Evolutionary conservation across 1,140 invertebrate genomes (phyloP).

Genomic region (Reticulitermes speratus): DNA sequence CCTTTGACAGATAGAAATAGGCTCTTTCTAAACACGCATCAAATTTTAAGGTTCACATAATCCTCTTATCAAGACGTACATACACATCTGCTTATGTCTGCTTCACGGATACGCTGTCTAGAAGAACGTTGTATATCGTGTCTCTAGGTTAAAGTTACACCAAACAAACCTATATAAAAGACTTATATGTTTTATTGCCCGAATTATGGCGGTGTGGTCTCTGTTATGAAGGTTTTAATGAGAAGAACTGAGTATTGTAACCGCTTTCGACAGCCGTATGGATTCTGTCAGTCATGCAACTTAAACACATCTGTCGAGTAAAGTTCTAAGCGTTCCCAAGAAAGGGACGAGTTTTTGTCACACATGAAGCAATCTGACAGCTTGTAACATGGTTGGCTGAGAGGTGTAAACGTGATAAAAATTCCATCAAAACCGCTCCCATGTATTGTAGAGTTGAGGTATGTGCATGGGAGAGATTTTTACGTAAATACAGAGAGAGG

Average conservation of each 20-base stretch:
- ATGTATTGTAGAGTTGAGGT: neutral
- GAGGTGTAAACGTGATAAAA: constrained; percentile 5
- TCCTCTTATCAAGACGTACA: too few relatives aligned
- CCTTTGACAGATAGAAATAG: too few relatives aligned
- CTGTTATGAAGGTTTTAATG: neutral
- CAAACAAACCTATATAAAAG: too few relatives aligned
- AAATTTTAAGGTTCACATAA: too few relatives aligned
- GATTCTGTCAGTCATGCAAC: neutral
- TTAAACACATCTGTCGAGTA: neutral
- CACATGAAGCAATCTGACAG: neutral
- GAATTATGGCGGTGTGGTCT: neutral
- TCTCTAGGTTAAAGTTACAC: too few relatives aligned
- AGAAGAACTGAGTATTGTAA: neutral
- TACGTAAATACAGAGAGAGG: neutral
- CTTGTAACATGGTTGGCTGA: neutral
- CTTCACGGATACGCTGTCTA: too few relatives aligned
- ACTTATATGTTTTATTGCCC: too few relatives aligned
- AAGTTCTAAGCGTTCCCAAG: neutral
- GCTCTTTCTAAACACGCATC: too few relatives aligned
- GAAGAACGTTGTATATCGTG: too few relatives aligned
- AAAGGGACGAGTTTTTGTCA: neutral
- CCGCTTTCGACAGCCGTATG: neutral
- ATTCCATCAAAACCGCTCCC: constrained; percentile 10
- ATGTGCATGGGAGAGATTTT: neutral
- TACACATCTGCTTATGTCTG: too few relatives aligned